Evolutionary conservation across 2,113 vertebrate species (phyloP).

Genomic region (Rhinolophus ferrumequinum): DNA sequence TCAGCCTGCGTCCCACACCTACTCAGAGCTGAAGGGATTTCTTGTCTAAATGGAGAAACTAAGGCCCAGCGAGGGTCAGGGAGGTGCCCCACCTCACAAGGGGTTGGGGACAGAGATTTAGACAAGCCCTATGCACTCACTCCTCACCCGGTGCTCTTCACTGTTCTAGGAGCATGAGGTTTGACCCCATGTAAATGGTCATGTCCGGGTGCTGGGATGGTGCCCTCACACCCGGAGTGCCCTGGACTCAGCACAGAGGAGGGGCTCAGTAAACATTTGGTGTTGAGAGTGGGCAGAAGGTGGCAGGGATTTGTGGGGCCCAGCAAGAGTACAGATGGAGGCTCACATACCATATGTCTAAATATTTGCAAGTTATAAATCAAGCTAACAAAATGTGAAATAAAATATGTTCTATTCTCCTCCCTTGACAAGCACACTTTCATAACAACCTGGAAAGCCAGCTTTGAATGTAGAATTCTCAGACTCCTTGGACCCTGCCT

Average conservation of each 20-base stretch:
- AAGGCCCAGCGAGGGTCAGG: neutral
- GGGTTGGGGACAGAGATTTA: neutral
- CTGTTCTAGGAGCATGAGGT: neutral
- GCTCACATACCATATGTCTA: slow-evolving; percentile 74
- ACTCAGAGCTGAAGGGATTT: neutral
- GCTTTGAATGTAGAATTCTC: slow-evolving; percentile 1
- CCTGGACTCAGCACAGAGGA: neutral
- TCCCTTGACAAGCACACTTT: slow-evolving; percentile 61
- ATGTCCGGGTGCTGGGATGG: neutral
- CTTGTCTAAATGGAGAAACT: neutral
- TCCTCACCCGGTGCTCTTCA: rapidly evolving
- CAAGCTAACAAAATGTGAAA: slow-evolving; percentile 74
- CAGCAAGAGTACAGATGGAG: slow-evolving; percentile 63
- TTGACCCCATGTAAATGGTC: neutral
- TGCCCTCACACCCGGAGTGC: neutral
- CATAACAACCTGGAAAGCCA: slow-evolving; percentile 41
- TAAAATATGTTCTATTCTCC: slow-evolving; percentile 73
- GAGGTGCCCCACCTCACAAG: neutral
- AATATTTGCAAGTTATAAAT: slow-evolving; percentile 81
- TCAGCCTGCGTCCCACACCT: neutral
- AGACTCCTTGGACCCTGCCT: neutral
- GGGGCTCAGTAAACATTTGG: slow-evolving; percentile 44
- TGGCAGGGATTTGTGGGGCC: slow-evolving; percentile 51
- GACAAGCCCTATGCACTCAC: neutral
- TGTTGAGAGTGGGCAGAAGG: slow-evolving; percentile 50